These are phyloP conservation scores for Xenus cinereus DNA, from an alignment of 2,113 vertebrate genomes.

Conservation along the genomic window DNA sequence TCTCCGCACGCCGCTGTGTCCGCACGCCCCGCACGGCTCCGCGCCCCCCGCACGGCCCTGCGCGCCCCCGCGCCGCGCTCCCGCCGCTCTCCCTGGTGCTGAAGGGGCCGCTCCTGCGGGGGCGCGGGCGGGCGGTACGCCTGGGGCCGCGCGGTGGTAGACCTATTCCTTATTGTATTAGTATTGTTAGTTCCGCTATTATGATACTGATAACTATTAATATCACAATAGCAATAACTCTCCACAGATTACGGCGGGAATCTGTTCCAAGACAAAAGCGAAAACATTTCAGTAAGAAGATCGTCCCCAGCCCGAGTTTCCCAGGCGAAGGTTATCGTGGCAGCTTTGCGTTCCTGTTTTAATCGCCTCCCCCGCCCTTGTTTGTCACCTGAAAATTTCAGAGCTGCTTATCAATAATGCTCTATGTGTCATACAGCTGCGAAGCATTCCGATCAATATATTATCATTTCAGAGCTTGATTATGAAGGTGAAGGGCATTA, in stretches of 20 bases:
- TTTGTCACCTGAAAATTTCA: slow-evolving; percentile 6
- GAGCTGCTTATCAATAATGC: background rate
- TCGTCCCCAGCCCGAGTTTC: rapidly evolving
- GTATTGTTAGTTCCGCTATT: rapidly evolving
- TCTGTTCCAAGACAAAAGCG: background rate
- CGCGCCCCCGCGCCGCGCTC: background rate
- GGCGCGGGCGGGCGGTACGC: rapidly evolving
- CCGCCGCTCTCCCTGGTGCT: slow-evolving; percentile 52
- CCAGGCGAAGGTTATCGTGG: rapidly evolving
- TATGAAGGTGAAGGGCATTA: slow-evolving; percentile 11
- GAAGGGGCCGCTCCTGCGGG: background rate
- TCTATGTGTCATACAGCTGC: background rate
- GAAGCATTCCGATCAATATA: background rate
- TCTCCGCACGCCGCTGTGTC: rapidly evolving
- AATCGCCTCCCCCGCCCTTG: rapidly evolving
- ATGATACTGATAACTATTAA: too few species aligned
- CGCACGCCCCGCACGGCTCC: rapidly evolving
- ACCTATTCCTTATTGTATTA: rapidly evolving
- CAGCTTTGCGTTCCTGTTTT: background rate
- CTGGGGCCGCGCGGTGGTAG: rapidly evolving
- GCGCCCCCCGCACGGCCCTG: background rate
- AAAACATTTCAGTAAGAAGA: rapidly evolving
- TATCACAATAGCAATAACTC: rapidly evolving
- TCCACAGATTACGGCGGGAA: rapidly evolving
- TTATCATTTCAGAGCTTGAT: slow-evolving; percentile 6